Percentiles rank a stretch among this genome's conserved stretches.
Conservation (phyloP, 2,797 vertebrate species). For the Falco naumanni region DNA sequence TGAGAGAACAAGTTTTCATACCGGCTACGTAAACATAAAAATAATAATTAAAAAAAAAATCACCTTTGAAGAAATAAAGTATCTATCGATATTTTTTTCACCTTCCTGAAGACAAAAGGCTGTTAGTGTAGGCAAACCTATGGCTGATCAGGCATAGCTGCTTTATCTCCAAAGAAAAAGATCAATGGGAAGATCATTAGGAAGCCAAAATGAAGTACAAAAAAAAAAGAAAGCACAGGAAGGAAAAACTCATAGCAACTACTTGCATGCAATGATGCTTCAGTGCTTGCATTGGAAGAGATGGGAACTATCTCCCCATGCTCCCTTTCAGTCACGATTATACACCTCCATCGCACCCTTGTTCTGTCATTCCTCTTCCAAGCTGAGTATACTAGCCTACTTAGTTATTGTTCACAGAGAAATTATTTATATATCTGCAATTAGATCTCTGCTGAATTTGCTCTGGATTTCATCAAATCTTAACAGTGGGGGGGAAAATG, state of each 20-base stretch:
- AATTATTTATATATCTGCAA: background rate
- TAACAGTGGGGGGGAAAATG: accelerated
- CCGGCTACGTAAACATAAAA: background rate
- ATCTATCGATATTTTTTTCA: background rate
- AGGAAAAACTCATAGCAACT: background rate
- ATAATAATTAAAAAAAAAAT: background rate
- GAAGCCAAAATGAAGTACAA: background rate
- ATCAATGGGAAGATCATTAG: background rate
- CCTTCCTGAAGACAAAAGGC: background rate
- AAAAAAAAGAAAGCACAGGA: background rate
- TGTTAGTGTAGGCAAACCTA: background rate
- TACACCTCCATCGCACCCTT: background rate
- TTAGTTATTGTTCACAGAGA: background rate
- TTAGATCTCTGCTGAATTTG: background rate
- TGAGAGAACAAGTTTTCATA: background rate
- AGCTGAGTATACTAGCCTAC: background rate
- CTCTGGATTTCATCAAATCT: background rate
- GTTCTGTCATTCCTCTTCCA: background rate
- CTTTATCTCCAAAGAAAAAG: background rate
- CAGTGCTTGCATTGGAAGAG: background rate
- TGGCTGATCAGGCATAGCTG: background rate
- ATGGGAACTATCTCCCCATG: background rate
- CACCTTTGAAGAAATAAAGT: background rate
- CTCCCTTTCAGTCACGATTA: background rate
- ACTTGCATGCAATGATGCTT: accelerated